Conservation (phyloP, 2,797 vertebrate genomes). For the Agapornis canus region DNA sequence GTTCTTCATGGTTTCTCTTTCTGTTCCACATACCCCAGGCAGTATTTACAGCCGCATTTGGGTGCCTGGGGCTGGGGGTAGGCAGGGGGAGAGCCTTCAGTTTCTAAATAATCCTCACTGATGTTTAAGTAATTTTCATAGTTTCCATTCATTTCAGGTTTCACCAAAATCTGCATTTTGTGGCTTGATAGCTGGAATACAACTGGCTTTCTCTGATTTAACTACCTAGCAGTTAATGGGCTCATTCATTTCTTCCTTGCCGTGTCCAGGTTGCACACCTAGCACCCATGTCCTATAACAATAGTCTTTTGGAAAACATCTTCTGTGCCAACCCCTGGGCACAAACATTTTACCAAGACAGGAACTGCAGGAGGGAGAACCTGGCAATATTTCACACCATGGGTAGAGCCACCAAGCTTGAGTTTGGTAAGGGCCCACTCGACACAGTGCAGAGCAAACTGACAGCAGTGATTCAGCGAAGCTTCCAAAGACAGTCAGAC, state of each 20-base stretch:
- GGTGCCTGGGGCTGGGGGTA: background rate
- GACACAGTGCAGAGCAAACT: rapidly evolving
- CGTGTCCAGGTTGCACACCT: background rate
- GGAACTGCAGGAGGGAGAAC: background rate
- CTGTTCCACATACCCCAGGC: slow-evolving; percentile 41
- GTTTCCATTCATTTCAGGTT: slow-evolving; percentile 49
- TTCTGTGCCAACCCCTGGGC: background rate
- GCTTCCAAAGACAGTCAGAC: background rate
- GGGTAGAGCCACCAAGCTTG: background rate
- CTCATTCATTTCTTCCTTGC: slow-evolving; percentile 8
- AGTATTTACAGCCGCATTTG: slow-evolving; percentile 31
- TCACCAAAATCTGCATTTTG: slow-evolving; percentile 10
- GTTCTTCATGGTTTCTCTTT: slow-evolving; percentile 62
- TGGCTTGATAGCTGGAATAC: background rate
- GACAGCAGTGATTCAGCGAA: background rate
- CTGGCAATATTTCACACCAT: rapidly evolving
- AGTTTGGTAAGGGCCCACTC: background rate
- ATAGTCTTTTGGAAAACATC: background rate
- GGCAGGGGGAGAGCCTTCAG: background rate
- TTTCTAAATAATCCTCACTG: slow-evolving; percentile 34
- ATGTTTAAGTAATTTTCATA: slow-evolving; percentile 48
- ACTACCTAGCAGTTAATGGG: background rate
- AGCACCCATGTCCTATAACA: rapidly evolving
- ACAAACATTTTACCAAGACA: background rate
- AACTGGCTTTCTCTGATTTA: background rate